These are phyloP conservation scores for Mus musculus DNA, from an alignment of 2,113 vertebrate genomes.

Conservation along the genomic window GRCm39 chr2:28642001-28642500, in stretches of 20 bases:
- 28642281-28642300: neutral
- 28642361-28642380: neutral
- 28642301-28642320: neutral
- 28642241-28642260: neutral
- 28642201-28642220: slow-evolving; percentile 71
- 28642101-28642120: slow-evolving; percentile 89
- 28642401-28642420: accelerated
- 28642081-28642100: slow-evolving; percentile 89
- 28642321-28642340: neutral
- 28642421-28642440: neutral
- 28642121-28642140: slow-evolving; percentile 86
- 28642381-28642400: neutral
- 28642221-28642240: neutral
- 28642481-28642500: neutral
- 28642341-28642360: neutral
- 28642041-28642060: slow-evolving; percentile 83
- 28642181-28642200: slow-evolving; percentile 63
- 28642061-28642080: slow-evolving; percentile 85
- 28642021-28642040: slow-evolving; percentile 68
- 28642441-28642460: neutral
- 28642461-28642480: too few species aligned
- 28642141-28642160: slow-evolving; percentile 86
- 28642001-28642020: slow-evolving; percentile 70
- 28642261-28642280: neutral
- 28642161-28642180: slow-evolving; percentile 61